Base-by-base conservation (phyloP, 2,888 invertebrate species). In the Baronia brevicornis region DNA sequence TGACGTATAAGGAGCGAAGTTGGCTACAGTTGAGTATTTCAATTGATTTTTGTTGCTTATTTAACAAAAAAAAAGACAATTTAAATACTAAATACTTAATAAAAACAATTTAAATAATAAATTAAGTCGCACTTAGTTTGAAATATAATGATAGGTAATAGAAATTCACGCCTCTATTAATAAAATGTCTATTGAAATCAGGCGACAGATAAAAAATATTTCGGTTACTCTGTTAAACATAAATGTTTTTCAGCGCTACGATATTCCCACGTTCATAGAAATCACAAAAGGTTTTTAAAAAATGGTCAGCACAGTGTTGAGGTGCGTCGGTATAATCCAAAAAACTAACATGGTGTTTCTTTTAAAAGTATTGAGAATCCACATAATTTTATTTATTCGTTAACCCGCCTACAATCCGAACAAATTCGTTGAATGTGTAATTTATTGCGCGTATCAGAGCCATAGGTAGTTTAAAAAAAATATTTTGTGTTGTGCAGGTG, bases 401-500 rank as follows among this genome's bases (percentile, higher is more conserved):
- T 44, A 63, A 73, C 79, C 82, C 82, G 82, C 82, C 82, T 75
- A 77, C 78, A 41, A 52, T 48, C 49, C 53, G 46, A 63, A 77
- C 82, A 80, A 78, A 82, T 82, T 75, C 38, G 51, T 48, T 73
- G 64, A 75, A 79, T 68, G 54, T 64, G 64, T 61, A 77, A 79
- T 80, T 79, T 79, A 80, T 82, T 59, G 66, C 41, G 44, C 39
- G 42, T 60, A 68, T 63, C 64, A 38, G 46, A 47, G 43, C 53
- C 52, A 58, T 48, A 49, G 39, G 48, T n/a, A 30, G 36, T 37
- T 45, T 43, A 45, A 51, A 49, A 55, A 46, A 31, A 17, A 19
- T 17, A 39, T 48, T 46, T 50, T 39, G 53, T 39, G 38, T 34
- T 27, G 27, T 15, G 44, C 54, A 51, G 50, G 49, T 51, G 52